A percentile compares a stretch with the other conserved stretches of the same genome.
Conservation (phyloP, 1,140 invertebrate species). For the Zaprionus inermis region DNA sequence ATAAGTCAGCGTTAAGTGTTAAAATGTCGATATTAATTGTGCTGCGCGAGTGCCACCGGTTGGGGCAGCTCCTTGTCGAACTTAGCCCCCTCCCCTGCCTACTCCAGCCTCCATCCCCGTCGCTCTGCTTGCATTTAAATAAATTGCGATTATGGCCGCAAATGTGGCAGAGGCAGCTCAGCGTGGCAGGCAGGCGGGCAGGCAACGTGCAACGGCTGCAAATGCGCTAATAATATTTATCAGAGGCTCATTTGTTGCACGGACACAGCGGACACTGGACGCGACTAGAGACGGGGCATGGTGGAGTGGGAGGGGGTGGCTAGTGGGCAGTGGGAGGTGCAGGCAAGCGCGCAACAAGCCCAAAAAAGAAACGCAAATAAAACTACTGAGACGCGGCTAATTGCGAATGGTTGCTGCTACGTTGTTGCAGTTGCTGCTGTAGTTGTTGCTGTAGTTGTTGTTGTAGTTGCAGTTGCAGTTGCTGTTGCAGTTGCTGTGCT, state of each 20-base stretch:
- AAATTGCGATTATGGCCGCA: slow-evolving; percentile 80
- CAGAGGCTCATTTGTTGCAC: slow-evolving; percentile 79
- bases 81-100: neutral
- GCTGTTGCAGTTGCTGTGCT: slow-evolving; percentile 30
- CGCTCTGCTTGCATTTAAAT: slow-evolving; percentile 66
- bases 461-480: slow-evolving; percentile 31
- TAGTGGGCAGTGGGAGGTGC: neutral
- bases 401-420: slow-evolving; percentile 47
- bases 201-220: slow-evolving; percentile 42
- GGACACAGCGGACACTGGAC: slow-evolving; percentile 45
- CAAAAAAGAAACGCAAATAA: slow-evolving; percentile 54
- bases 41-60: slow-evolving; percentile 52
- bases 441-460: slow-evolving; percentile 27
- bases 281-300: neutral
- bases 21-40: slow-evolving; percentile 84
- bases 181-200: neutral
- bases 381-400: slow-evolving; percentile 51
- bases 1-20: slow-evolving; percentile 81
- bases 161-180: slow-evolving; percentile 62
- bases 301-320: neutral
- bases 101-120: neutral
- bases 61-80: slow-evolving; percentile 26
- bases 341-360: slow-evolving; percentile 25
- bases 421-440: slow-evolving; percentile 14
- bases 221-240: slow-evolving; percentile 82